phyloP scores from a whole-genome alignment of 2,797 vertebrate species.

The Babyrousa celebensis region DNA sequence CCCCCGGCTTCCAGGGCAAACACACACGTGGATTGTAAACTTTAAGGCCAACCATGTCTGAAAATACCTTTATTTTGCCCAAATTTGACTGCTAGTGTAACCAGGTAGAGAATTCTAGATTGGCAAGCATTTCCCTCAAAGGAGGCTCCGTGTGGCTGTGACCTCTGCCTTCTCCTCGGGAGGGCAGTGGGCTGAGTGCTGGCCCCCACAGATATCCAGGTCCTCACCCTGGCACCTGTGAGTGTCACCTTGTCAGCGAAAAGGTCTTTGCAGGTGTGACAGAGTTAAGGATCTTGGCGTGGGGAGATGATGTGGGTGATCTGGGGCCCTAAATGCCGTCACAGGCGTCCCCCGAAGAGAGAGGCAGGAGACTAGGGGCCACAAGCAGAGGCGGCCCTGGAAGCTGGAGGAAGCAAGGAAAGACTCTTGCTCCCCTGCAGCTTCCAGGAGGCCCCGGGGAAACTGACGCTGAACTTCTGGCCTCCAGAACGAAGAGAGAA shows the following conservation, averaged over 20 bases:
- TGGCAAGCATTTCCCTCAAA: not conserved
- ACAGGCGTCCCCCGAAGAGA: not conserved
- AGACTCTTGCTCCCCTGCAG: no score
- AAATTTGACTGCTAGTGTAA: not conserved
- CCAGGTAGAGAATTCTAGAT: not conserved
- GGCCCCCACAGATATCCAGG: not conserved
- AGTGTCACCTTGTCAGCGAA: not conserved
- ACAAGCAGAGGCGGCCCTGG: not conserved
- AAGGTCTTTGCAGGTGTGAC: not conserved
- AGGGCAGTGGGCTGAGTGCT: not conserved
- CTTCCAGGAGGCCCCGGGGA: not conserved
- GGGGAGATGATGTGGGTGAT: not conserved
- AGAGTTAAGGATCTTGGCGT: not conserved
- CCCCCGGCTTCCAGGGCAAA: not conserved
- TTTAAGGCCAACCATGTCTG: not conserved
- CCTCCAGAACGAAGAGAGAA: not conserved
- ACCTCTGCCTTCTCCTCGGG: not conserved
- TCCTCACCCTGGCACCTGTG: not conserved
- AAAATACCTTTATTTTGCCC: not conserved
- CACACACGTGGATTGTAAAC: fast-evolving
- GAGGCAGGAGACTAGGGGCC: not conserved
- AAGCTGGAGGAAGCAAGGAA: not conserved
- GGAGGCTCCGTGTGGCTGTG: not conserved
- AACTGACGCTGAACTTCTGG: not conserved
- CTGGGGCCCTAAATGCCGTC: not conserved